Percentiles rank a stretch among this genome's conserved stretches.
Conservation (phyloP, 2,113 vertebrate genomes). For the Lagopus muta region DNA sequence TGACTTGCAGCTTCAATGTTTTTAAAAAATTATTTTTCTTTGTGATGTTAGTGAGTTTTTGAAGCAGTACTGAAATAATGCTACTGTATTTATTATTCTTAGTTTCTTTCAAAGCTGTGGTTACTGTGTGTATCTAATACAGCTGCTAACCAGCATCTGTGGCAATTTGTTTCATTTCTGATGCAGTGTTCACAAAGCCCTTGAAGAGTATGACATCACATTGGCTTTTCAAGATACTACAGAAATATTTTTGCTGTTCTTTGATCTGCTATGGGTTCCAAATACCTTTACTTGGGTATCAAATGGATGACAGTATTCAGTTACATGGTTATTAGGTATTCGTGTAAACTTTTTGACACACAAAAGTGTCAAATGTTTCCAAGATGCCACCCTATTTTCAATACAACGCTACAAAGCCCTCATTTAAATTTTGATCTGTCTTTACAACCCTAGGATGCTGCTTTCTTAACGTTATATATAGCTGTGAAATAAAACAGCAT, state of each 20-base stretch:
- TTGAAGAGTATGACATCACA: constrained; percentile 1
- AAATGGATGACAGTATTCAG: neutral
- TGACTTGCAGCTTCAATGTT: neutral
- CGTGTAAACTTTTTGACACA: constrained; percentile 12
- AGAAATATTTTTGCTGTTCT: neutral
- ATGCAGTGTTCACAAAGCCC: neutral
- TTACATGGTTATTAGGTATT: neutral
- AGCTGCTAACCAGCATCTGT: neutral
- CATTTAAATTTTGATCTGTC: neutral
- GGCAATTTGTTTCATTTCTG: neutral
- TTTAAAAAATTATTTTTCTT: neutral
- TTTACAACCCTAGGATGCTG: neutral
- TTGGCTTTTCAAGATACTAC: neutral
- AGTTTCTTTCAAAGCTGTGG: neutral
- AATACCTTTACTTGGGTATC: neutral
- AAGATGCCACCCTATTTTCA: neutral
- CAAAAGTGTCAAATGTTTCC: constrained; percentile 17
- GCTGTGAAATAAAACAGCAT: neutral
- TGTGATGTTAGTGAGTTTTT: neutral
- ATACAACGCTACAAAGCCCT: neutral
- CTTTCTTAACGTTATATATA: neutral
- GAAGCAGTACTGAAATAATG: neutral
- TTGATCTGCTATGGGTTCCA: neutral
- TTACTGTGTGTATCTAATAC: neutral
- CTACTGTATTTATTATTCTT: constrained; percentile 15